Percentiles rank a stretch among this genome's conserved stretches.
phyloP scores from a whole-genome alignment of 1,140 invertebrate genomes.

The Hylaeus volcanicus region DNA sequence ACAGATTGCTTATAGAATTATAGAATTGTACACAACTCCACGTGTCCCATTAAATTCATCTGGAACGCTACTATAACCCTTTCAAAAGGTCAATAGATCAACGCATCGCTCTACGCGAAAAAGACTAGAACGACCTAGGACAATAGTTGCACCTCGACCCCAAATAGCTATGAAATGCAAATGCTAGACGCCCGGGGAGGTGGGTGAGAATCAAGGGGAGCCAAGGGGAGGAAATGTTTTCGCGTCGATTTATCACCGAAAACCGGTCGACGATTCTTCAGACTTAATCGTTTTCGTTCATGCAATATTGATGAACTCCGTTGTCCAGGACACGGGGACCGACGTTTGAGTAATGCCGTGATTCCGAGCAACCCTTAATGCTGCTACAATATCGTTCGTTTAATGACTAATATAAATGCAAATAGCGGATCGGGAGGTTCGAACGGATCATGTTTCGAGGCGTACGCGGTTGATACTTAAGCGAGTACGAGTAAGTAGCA shows the following conservation, averaged over 20 bases:
- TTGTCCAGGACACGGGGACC: too few species aligned
- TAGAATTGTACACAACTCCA: too few species aligned
- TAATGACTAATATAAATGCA: conserved; percentile 47
- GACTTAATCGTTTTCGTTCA: conserved; percentile 14
- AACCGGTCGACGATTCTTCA: conserved; percentile 14
- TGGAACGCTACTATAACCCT: too few species aligned
- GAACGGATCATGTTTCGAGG: not conserved
- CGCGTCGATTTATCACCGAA: not conserved
- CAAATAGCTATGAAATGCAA: not conserved
- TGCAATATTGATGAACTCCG: conserved; percentile 23
- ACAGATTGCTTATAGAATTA: too few species aligned
- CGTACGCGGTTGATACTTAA: conserved; percentile 11
- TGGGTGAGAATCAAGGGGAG: not conserved
- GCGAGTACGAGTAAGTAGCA: not conserved
- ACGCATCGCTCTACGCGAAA: not conserved
- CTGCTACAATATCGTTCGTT: conserved; percentile 27
- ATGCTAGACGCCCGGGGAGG: not conserved
- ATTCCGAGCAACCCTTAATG: conserved; percentile 16
- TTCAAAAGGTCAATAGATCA: too few species aligned
- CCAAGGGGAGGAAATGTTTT: not conserved
- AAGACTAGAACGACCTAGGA: not conserved
- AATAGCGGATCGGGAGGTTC: not conserved
- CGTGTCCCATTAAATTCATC: too few species aligned
- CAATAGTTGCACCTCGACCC: not conserved
- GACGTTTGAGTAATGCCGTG: not conserved